phyloP scores from a whole-genome alignment of 2,113 vertebrate species.

The Sciurus niger region DNA sequence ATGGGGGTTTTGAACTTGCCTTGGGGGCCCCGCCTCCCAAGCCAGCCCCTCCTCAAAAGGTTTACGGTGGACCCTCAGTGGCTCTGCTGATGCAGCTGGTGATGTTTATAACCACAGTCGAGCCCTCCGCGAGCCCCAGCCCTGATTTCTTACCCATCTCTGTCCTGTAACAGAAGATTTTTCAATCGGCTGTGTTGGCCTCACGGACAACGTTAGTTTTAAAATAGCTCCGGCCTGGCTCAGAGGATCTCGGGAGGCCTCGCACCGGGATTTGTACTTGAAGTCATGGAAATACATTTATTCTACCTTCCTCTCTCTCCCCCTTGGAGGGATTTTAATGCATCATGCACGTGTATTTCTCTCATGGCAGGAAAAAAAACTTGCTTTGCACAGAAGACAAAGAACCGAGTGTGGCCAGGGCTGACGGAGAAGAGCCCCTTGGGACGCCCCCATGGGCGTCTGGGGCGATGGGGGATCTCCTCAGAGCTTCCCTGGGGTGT shows the following conservation, averaged over 20 bases:
- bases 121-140: conserved; percentile 64
- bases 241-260: background rate
- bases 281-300: conserved; percentile 59
- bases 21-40: conserved; percentile 83
- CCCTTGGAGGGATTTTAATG: conserved; percentile 23
- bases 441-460: background rate
- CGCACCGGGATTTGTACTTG: conserved; percentile 10
- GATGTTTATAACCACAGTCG: conserved; percentile 84
- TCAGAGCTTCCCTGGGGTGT: background rate
- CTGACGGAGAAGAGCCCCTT: background rate
- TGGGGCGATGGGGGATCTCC: background rate
- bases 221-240: conserved; percentile 60
- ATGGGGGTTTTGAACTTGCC: conserved; percentile 80
- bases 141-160: conserved; percentile 82
- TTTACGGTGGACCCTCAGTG: conserved; percentile 73
- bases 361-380: background rate
- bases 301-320: conserved; percentile 21
- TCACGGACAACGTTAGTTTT: conserved; percentile 48
- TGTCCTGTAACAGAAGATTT: conserved; percentile 60
- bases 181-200: conserved; percentile 1
- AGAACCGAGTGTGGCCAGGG: background rate
- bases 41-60: conserved; percentile 71
- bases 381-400: background rate
- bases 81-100: conserved; percentile 86
- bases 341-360: background rate